A percentile compares a stretch with the other conserved stretches of the same genome.
phyloP scores from a whole-genome alignment of 1,140 invertebrate genomes.

The Diorhabda carinulata region DNA sequence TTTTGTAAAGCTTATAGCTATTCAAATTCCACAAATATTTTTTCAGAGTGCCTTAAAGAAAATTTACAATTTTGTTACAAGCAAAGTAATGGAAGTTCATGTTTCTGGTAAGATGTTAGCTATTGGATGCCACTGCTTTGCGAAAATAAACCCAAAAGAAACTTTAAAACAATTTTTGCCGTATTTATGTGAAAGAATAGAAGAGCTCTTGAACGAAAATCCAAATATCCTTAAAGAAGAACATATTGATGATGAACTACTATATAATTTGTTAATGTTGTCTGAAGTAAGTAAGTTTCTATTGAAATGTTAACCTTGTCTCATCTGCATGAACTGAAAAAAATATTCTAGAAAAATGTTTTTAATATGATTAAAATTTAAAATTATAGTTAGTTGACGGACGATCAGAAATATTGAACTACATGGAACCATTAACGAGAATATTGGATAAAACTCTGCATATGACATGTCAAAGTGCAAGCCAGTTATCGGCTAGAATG shows the following conservation, averaged over 20 bases:
- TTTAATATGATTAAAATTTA: not conserved
- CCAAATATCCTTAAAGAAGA: slow-evolving; percentile 66
- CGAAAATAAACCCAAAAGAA: slow-evolving; percentile 62
- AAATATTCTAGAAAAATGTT: not conserved
- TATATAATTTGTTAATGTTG: slow-evolving; percentile 74
- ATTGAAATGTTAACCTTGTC: not conserved
- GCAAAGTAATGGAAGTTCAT: slow-evolving; percentile 73
- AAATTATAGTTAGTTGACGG: slow-evolving; percentile 39
- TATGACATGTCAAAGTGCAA: slow-evolving; percentile 54
- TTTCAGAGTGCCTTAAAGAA: slow-evolving; percentile 70
- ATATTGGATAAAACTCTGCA: slow-evolving; percentile 55
- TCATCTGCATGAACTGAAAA: not conserved
- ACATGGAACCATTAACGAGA: slow-evolving; percentile 51
- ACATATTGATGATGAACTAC: slow-evolving; percentile 71
- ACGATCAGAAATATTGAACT: slow-evolving; percentile 49
- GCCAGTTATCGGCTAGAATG: slow-evolving; percentile 49
- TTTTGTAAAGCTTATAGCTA: no score
- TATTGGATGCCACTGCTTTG: slow-evolving; percentile 60
- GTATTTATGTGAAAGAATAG: slow-evolving; percentile 60
- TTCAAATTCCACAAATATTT: not conserved
- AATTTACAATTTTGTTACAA: slow-evolving; percentile 67
- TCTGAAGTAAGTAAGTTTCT: slow-evolving; percentile 56
- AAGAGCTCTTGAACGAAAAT: slow-evolving; percentile 53
- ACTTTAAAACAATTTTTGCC: slow-evolving; percentile 71
- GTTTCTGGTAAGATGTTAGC: slow-evolving; percentile 76